These are phyloP conservation scores for Antechinus flavipes DNA, from an alignment of 2,113 vertebrate genomes.

Conservation along the genomic window DNA sequence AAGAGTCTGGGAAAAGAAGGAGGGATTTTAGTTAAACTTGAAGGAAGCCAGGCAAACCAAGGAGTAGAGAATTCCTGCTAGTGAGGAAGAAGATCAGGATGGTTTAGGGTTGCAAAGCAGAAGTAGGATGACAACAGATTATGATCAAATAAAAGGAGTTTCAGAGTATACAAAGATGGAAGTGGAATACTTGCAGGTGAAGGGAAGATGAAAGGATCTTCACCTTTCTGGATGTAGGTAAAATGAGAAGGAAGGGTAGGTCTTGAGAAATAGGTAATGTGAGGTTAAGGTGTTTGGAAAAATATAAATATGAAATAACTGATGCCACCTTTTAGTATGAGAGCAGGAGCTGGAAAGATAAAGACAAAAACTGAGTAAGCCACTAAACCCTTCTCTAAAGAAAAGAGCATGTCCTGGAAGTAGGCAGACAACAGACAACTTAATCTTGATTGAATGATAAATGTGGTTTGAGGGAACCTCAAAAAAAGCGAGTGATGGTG, in stretches of 20 bases:
- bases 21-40: not conserved
- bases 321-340: not conserved
- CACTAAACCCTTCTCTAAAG: not conserved
- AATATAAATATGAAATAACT: not conserved
- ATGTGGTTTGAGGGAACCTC: not conserved
- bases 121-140: not conserved
- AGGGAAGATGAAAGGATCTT: not conserved
- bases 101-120: not conserved
- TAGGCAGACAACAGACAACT: not conserved
- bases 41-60: not conserved
- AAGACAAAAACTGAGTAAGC: not conserved
- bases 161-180: not conserved
- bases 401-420: not conserved
- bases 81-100: not conserved
- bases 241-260: not conserved
- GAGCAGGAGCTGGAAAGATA: not conserved
- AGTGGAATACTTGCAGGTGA: not conserved
- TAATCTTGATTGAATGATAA: not conserved
- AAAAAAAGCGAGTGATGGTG: not conserved
- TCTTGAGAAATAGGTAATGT: not conserved
- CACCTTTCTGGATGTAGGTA: not conserved
- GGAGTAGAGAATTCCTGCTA: not conserved
- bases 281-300: not conserved
- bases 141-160: not conserved
- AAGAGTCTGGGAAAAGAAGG: not conserved